These are phyloP conservation scores for Zophobas morio DNA, from an alignment of 1,140 invertebrate genomes.

Conservation along the genomic window DNA sequence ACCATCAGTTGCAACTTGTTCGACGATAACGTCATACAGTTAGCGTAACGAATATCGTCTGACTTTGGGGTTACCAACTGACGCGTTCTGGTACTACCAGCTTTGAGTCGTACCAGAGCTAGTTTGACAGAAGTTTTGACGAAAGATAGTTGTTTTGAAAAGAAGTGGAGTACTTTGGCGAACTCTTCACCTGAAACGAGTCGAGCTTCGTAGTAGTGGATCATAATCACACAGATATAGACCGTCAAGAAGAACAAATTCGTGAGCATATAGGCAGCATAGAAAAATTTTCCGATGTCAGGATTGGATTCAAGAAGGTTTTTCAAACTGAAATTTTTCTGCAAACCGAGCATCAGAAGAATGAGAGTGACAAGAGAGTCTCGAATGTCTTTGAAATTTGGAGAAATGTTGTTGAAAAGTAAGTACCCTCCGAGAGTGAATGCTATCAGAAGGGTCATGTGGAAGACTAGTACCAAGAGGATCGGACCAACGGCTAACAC, in stretches of 20 bases:
- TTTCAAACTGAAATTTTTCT: constrained; percentile 46
- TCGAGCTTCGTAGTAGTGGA: constrained; percentile 52
- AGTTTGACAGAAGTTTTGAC: constrained; percentile 6
- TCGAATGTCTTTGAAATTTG: constrained; percentile 49
- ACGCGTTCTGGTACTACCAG: neutral
- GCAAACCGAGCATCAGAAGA: constrained; percentile 39
- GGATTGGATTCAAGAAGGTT: constrained; percentile 2
- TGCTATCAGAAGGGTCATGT: constrained; percentile 45
- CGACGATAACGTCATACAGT: constrained; percentile 3
- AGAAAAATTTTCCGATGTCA: constrained; percentile 46
- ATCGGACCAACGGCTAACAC: constrained; percentile 30
- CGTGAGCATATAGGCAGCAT: constrained; percentile 51
- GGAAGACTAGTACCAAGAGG: constrained; percentile 45
- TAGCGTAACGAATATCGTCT: constrained; percentile 8
- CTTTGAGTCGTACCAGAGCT: neutral
- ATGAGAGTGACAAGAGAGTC: constrained; percentile 49
- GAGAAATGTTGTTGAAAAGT: constrained; percentile 49
- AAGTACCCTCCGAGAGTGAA: constrained; percentile 50
- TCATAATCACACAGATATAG: constrained; percentile 55
- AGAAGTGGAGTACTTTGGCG: neutral
- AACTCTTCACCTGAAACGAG: constrained; percentile 45
- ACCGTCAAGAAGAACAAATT: constrained; percentile 50
- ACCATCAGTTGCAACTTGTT: constrained; percentile 7
- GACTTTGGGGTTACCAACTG: constrained; percentile 4
- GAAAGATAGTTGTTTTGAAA: neutral